A percentile compares a stretch with the other conserved stretches of the same genome.
Evolutionary conservation across 2,797 vertebrate species (phyloP).

Genomic region (Salmo trutta): DNA sequence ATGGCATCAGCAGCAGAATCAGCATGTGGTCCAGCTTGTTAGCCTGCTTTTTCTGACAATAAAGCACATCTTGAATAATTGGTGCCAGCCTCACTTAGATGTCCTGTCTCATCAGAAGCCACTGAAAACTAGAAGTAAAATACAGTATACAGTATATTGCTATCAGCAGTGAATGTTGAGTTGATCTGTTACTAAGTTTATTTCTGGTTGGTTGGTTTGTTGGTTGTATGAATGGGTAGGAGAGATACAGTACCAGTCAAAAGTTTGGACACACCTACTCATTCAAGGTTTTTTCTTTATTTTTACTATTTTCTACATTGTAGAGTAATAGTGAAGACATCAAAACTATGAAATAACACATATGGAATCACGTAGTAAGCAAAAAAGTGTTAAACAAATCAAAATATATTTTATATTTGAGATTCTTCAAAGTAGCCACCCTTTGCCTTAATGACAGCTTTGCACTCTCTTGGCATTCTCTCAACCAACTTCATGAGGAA

Average conservation of each 20-base stretch:
- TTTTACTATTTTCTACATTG: too few relatives aligned
- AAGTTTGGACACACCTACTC: too few relatives aligned
- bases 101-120: background rate
- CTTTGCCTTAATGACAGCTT: too few relatives aligned
- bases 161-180: background rate
- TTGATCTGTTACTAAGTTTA: background rate
- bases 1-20: conserved; percentile 53
- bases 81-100: background rate
- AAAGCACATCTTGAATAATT: conserved; percentile 26
- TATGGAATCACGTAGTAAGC: too few relatives aligned
- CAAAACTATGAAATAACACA: too few relatives aligned
- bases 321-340: too few relatives aligned
- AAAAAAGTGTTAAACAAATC: too few relatives aligned
- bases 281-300: too few relatives aligned
- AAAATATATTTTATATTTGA: too few relatives aligned
- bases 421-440: too few relatives aligned
- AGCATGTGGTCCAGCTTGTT: conserved; percentile 16
- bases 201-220: background rate
- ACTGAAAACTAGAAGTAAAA: background rate
- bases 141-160: background rate
- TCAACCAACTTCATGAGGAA: too few relatives aligned
- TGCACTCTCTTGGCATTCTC: too few relatives aligned
- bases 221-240: background rate
- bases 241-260: background rate
- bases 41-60: conserved; percentile 34